A percentile compares a stretch with the other conserved stretches of the same genome.
Conservation (phyloP, 1,140 invertebrate species). For the Aphidius ervi region DNA sequence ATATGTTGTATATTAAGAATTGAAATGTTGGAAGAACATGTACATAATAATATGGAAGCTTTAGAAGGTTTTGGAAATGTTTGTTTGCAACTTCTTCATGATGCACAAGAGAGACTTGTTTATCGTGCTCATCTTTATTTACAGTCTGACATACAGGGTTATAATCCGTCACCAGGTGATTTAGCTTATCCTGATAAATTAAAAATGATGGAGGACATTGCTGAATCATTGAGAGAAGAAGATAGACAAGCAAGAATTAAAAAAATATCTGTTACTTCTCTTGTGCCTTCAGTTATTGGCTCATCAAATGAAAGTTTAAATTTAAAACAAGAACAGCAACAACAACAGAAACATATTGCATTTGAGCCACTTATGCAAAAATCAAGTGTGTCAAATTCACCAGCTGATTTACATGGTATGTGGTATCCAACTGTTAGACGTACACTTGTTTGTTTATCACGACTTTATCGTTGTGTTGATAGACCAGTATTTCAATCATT, state of each 20-base stretch:
- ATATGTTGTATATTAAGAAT: constrained; percentile 89
- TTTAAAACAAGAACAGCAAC: neutral
- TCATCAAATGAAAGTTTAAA: neutral
- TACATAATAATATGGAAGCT: constrained; percentile 71
- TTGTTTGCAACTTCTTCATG: constrained; percentile 85
- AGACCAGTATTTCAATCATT: constrained; percentile 92
- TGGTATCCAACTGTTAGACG: constrained; percentile 97
- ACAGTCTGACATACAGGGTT: constrained; percentile 83
- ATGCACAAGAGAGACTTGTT: constrained; percentile 94
- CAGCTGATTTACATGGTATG: constrained; percentile 97
- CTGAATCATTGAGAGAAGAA: constrained; percentile 46
- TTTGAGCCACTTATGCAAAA: constrained; percentile 45
- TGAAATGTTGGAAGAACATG: constrained; percentile 94
- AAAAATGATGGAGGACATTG: constrained; percentile 86
- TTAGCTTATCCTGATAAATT: constrained; percentile 96
- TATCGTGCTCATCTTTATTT: constrained; percentile 94
- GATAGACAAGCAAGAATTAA: constrained; percentile 42
- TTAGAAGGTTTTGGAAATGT: constrained; percentile 80
- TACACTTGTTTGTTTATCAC: constrained; percentile 90
- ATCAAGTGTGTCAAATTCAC: constrained; percentile 59
- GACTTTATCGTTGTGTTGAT: constrained; percentile 93
- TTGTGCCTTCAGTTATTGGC: neutral
- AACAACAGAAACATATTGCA: constrained; percentile 38
- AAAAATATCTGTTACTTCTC: constrained; percentile 41
- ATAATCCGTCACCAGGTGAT: constrained; percentile 89